Evolutionary conservation across 2,888 invertebrate genomes (phyloP).

Genomic region (Drosophila limbata): DNA sequence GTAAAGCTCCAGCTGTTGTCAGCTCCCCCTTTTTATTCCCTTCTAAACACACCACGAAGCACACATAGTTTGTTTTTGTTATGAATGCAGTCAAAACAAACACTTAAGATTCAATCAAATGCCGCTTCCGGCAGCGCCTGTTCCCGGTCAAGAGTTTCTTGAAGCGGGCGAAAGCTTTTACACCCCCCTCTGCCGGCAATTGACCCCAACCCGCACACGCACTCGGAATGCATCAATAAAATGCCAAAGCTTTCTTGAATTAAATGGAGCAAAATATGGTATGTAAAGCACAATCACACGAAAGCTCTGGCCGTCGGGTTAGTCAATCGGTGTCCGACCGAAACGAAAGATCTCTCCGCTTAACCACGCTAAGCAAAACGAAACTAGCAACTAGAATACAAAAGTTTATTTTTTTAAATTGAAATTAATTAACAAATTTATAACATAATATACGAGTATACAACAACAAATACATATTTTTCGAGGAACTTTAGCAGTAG

Average conservation of each 20-base stretch:
- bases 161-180: conserved; percentile 50
- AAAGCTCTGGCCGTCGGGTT: conserved; percentile 71
- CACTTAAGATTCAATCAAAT: conserved; percentile 51
- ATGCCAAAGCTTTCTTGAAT: conserved; percentile 74
- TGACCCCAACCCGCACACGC: conserved; percentile 46
- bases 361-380: conserved; percentile 58
- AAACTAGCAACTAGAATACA: conserved; percentile 55
- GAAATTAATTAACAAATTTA: conserved; percentile 34
- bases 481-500: conserved; percentile 42
- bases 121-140: conserved; percentile 60
- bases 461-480: conserved; percentile 15
- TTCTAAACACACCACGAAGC: conserved; percentile 7
- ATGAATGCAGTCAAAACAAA: conserved; percentile 59
- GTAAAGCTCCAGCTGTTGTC: conserved; percentile 59
- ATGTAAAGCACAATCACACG: conserved; percentile 47
- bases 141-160: conserved; percentile 34
- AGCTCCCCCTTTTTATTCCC: conserved; percentile 9
- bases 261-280: conserved; percentile 60
- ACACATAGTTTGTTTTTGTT: conserved; percentile 50
- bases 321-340: conserved; percentile 86
- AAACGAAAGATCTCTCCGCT: conserved; percentile 84
- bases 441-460: conserved; percentile 6
- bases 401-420: conserved; percentile 47
- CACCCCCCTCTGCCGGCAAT: conserved; percentile 46
- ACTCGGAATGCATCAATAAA: conserved; percentile 60